A percentile compares a stretch with the other conserved stretches of the same genome.
Conservation (phyloP, 2,113 vertebrate genomes). For the Vulpes lagopus region DNA sequence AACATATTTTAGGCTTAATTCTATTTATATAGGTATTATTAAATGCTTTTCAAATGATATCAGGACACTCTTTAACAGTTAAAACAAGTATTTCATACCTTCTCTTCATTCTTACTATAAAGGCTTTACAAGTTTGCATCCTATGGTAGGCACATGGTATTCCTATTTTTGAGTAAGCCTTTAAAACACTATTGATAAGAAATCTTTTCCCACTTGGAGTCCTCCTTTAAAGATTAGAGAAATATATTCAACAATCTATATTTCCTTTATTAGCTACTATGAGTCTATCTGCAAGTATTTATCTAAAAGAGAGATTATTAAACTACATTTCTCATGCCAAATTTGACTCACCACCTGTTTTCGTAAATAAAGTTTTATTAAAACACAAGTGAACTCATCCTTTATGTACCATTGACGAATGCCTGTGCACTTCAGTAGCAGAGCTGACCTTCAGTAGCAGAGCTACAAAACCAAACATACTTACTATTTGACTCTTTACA, state of each 20-base stretch:
- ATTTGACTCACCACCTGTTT: background rate
- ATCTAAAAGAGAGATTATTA: background rate
- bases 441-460: background rate
- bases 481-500: background rate
- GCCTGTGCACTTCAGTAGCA: background rate
- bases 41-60: background rate
- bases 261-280: background rate
- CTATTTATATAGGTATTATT: background rate
- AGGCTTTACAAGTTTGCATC: background rate
- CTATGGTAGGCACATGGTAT: background rate
- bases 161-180: conserved; percentile 28
- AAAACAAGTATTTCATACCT: background rate
- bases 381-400: background rate
- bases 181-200: background rate
- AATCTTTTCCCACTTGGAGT: background rate
- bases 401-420: background rate
- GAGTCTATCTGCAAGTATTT: conserved; percentile 8
- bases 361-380: background rate
- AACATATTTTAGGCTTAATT: conserved; percentile 8
- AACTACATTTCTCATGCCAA: background rate
- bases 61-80: background rate
- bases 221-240: background rate
- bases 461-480: background rate
- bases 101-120: conserved; percentile 32
- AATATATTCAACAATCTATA: background rate